Evolutionary conservation across 2,888 invertebrate species (phyloP).

Genomic region (Drosophila yooni): DNA sequence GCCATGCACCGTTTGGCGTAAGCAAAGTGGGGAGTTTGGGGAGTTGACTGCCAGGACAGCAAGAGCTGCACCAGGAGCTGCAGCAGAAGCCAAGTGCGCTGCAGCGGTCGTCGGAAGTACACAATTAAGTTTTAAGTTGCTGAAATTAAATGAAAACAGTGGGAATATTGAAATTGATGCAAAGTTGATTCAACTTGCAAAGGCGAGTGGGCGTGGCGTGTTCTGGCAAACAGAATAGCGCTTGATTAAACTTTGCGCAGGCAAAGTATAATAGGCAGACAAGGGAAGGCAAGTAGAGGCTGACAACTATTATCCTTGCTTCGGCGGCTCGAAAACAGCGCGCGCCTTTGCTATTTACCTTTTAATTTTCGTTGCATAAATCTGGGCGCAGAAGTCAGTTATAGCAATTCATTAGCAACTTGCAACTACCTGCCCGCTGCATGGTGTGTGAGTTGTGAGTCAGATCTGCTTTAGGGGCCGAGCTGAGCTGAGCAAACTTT

Average conservation of each 20-base stretch:
- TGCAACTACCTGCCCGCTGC: not conserved
- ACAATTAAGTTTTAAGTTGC: conserved; percentile 80
- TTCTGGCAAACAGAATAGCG: conserved; percentile 66
- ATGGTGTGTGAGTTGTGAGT: not conserved
- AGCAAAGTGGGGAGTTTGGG: not conserved
- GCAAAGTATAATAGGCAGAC: not conserved
- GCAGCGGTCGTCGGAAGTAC: conserved; percentile 64
- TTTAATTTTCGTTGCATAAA: conserved; percentile 76
- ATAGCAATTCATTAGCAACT: conserved; percentile 74
- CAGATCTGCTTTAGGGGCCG: not conserved
- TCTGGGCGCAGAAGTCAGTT: conserved; percentile 68
- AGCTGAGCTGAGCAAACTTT: conserved; percentile 46
- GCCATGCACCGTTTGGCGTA: not conserved
- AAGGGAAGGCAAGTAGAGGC: conserved; percentile 12
- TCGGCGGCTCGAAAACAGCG: conserved; percentile 19
- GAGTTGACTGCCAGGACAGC: conserved; percentile 10
- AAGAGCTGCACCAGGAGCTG: conserved; percentile 26
- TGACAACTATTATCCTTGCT: conserved; percentile 62
- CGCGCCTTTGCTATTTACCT: conserved; percentile 69
- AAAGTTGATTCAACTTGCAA: conserved; percentile 70
- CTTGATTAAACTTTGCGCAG: conserved; percentile 73
- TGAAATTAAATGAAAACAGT: conserved; percentile 79
- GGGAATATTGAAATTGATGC: conserved; percentile 81
- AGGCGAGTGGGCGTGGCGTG: conserved; percentile 28
- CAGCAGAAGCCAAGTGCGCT: conserved; percentile 36